Evolutionary conservation across 2,113 vertebrate species (phyloP), one percentile per base, ranked within the genome.

Genomic region (Tetrax tetrax): DNA sequence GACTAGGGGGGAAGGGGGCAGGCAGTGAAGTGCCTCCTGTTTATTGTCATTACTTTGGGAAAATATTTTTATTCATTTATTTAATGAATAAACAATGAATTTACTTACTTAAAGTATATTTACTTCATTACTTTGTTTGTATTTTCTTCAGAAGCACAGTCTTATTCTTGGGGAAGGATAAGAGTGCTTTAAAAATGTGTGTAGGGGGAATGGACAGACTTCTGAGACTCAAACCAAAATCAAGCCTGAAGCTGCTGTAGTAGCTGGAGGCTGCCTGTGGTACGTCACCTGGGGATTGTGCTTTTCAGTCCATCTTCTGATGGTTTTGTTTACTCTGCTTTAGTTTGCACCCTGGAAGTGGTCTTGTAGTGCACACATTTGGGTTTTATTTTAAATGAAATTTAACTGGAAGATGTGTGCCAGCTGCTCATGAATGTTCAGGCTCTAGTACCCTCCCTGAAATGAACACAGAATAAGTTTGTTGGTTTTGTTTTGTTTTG

Each of bases 231-330:
- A 75, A 70, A 68, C 33, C 57, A 48, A 38, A 56, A 56, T 38
- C 3, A 4, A 14, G 13, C 37, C n/a, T 25, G 35, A 47, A 78
- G 25, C 31, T 80, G 3, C 11, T 48, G 0, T 0, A 27, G 33
- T 29, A 72, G 53, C 43, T 2, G 0, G 24, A 57, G 63, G 45
- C 63, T 83, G 15, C 41, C 38, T 29, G 17, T 35, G 48, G 12
- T 66, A 7, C 12, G 4, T 78, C 56, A 50, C 20, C 10, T 27
- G 24, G 37, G 23, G 14, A 31, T 13, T 25, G 45, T 0, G 12
- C 41, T 87, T 50, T 35, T 76, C 65, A 28, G 47, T 20, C 25
- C n/a, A 4, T 56, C n/a, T 72, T 38, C 15, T 19, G 9, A 12
- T 65, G 43, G 35, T 8, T 79, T 51, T 85, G 8, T 48, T 66